Evolutionary conservation across 2,797 vertebrate genomes (phyloP).

Genomic region (Sebastes minor): DNA sequence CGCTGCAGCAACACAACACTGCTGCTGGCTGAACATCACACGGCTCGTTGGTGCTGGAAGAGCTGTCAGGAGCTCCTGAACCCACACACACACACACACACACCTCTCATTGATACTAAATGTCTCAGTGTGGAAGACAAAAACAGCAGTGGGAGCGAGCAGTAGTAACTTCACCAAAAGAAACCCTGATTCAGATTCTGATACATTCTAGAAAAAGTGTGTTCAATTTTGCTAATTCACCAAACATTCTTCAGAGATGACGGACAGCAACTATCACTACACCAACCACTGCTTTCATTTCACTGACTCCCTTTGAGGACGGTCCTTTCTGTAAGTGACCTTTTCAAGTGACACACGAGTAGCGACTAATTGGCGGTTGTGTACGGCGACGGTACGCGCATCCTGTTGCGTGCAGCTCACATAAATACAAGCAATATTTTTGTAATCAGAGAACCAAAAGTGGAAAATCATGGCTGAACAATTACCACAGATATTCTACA

Average conservation of each 20-base stretch:
- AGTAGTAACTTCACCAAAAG: not conserved
- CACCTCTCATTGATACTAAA: conserved; percentile 16
- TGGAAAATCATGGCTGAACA: no score
- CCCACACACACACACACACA: conserved; percentile 6
- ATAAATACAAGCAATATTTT: not conserved
- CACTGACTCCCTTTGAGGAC: not conserved
- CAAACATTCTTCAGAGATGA: not conserved
- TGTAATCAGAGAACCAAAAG: not conserved
- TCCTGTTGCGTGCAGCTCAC: not conserved
- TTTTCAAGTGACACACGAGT: not conserved
- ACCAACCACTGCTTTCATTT: not conserved
- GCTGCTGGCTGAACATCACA: conserved; percentile 55
- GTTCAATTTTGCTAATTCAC: not conserved
- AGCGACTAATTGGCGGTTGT: not conserved
- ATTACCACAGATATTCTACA: no score
- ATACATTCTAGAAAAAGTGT: not conserved
- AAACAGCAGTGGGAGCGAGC: not conserved
- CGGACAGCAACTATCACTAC: not conserved
- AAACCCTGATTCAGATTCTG: not conserved
- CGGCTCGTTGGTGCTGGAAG: conserved; percentile 15
- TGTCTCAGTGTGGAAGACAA: not conserved
- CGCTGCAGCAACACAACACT: conserved; percentile 5
- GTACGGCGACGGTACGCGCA: not conserved
- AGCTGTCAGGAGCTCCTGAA: conserved; percentile 9
- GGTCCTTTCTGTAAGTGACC: not conserved